phyloP scores from a whole-genome alignment of 1,140 invertebrate species.

The Aphaenogaster floridana region DNA sequence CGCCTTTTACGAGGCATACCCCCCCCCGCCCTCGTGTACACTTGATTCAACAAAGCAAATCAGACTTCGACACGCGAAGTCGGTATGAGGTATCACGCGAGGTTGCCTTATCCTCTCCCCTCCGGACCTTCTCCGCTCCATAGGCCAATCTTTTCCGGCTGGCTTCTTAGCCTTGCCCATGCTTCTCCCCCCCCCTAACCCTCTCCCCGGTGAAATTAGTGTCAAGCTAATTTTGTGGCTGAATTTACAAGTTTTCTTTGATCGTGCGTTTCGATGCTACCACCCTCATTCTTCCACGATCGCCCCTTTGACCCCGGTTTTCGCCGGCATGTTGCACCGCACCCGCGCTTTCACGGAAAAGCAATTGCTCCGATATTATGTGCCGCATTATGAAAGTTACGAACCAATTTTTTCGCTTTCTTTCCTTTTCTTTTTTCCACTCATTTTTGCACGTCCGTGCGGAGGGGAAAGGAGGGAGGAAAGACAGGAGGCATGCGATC shows the following conservation, averaged over 20 bases:
- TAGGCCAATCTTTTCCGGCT: constrained; percentile 66
- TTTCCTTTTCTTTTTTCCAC: background rate
- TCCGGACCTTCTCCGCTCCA: constrained; percentile 6
- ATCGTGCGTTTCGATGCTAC: constrained; percentile 61
- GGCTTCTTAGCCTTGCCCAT: constrained; percentile 67
- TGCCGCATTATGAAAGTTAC: constrained; percentile 54
- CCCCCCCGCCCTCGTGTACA: constrained; percentile 74
- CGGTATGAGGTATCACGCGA: constrained; percentile 85
- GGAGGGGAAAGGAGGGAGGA: background rate
- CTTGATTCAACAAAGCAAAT: constrained; percentile 87
- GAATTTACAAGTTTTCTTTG: constrained; percentile 70
- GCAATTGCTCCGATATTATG: constrained; percentile 58
- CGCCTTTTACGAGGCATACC: constrained; percentile 64
- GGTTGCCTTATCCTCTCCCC: constrained; percentile 65
- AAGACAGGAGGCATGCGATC: constrained; percentile 38
- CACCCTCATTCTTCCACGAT: constrained; percentile 7
- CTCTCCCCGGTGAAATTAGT: constrained; percentile 59
- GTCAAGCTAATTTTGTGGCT: constrained; percentile 68
- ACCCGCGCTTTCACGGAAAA: constrained; percentile 53
- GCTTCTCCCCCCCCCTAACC: background rate
- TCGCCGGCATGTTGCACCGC: background rate
- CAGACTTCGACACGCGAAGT: constrained; percentile 86
- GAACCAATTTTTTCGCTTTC: constrained; percentile 51
- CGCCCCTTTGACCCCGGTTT: background rate
- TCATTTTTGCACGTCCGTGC: background rate